phyloP scores from a whole-genome alignment of 2,113 vertebrate species.

The Ctenomys sociabilis region DNA sequence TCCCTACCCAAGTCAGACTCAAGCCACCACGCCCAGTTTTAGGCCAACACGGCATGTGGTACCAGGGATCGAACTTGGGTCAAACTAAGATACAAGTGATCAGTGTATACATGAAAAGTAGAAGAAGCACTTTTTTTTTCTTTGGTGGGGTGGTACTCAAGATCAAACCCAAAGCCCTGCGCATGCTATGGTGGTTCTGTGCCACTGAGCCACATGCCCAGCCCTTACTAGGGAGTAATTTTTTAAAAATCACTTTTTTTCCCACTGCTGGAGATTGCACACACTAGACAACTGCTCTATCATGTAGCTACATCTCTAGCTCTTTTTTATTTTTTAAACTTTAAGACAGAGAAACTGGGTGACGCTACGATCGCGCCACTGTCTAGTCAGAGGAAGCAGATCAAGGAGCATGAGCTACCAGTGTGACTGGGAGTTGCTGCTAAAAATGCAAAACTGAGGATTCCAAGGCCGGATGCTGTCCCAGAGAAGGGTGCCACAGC shows the following conservation, averaged over 20 bases:
- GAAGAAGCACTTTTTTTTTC: background rate
- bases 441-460: background rate
- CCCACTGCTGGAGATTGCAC: background rate
- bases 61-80: no score
- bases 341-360: background rate
- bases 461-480: background rate
- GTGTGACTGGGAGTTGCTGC: background rate
- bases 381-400: slow-evolving; percentile 24
- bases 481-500: background rate
- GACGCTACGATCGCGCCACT: background rate
- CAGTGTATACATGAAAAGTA: background rate
- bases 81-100: background rate
- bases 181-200: background rate
- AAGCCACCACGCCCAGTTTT: no score
- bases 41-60: no score
- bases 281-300: background rate
- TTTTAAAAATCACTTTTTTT: background rate
- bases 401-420: background rate
- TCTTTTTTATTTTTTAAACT: background rate
- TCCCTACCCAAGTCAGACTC: no score
- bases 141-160: background rate
- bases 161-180: background rate
- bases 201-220: background rate
- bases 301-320: background rate
- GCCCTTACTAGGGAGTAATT: background rate